Evolutionary conservation across 2,797 vertebrate species (phyloP).

Genomic region (Channa striata): DNA sequence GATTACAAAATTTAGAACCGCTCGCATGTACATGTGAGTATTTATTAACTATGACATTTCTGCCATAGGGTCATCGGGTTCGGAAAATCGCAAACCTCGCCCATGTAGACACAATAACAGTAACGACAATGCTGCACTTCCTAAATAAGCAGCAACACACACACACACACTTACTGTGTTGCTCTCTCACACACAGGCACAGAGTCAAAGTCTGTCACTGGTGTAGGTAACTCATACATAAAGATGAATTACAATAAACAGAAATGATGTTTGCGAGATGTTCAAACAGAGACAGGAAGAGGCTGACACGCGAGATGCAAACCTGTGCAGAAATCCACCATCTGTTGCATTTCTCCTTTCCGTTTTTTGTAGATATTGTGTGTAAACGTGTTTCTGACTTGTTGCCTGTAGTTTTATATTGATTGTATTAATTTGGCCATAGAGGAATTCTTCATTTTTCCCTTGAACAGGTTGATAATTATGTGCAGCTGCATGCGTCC

Average conservation of each 20-base stretch:
- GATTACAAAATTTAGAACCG: slow-evolving; percentile 15
- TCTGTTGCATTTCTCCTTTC: not conserved
- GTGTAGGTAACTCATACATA: slow-evolving; percentile 63
- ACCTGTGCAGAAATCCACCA: not conserved
- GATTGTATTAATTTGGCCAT: slow-evolving; percentile 6
- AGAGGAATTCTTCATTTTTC: slow-evolving; percentile 23
- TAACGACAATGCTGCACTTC: slow-evolving; percentile 22
- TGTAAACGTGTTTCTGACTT: not conserved
- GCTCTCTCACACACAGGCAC: slow-evolving; percentile 8
- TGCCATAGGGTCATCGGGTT: slow-evolving; percentile 2
- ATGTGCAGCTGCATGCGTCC: slow-evolving; percentile 58
- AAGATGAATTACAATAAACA: slow-evolving; percentile 64
- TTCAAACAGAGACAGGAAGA: slow-evolving; percentile 49
- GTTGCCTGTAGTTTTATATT: slow-evolving; percentile 6
- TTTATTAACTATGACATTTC: slow-evolving; percentile 1
- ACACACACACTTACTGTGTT: not conserved
- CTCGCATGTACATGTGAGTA: slow-evolving; percentile 18
- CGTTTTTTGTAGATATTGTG: not conserved
- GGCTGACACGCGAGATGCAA: slow-evolving; percentile 31
- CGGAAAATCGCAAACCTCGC: slow-evolving; percentile 34
- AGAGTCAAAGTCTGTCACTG: slow-evolving; percentile 34
- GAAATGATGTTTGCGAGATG: slow-evolving; percentile 55
- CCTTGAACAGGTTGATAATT: slow-evolving; percentile 60
- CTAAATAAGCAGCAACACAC: slow-evolving; percentile 9
- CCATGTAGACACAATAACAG: slow-evolving; percentile 29